Percentiles rank a stretch among this genome's conserved stretches.
Evolutionary conservation across 2,113 vertebrate species (phyloP).

Genomic region (Sapajus apella): DNA sequence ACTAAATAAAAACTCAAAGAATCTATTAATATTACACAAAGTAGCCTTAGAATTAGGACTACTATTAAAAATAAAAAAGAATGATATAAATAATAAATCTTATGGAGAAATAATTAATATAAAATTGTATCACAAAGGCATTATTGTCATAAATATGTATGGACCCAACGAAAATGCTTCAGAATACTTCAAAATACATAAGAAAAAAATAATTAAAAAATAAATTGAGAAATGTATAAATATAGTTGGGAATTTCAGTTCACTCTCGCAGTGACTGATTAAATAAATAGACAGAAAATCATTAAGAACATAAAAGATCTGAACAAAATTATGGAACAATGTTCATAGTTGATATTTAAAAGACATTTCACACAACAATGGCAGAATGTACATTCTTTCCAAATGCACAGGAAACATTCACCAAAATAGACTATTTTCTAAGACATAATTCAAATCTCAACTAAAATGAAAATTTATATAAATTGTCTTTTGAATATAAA

Average conservation of each 20-base stretch:
- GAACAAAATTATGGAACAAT: not conserved
- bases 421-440: not conserved
- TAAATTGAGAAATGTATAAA: not conserved
- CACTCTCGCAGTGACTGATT: not conserved
- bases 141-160: not conserved
- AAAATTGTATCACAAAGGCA: not conserved
- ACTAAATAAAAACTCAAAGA: not conserved
- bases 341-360: not conserved
- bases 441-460: not conserved
- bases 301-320: not conserved
- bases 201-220: not conserved
- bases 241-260: not conserved
- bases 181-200: not conserved
- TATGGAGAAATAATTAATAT: not conserved
- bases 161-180: not conserved
- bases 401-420: not conserved
- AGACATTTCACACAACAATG: not conserved
- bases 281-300: not conserved
- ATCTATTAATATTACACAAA: not conserved
- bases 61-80: not conserved
- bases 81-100: not conserved
- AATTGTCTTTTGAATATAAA: too few species aligned
- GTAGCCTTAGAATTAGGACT: not conserved
- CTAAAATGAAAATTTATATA: not conserved
- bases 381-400: not conserved